Conservation (phyloP, 2,888 invertebrate genomes). For the Cynaeus angustus region DNA sequence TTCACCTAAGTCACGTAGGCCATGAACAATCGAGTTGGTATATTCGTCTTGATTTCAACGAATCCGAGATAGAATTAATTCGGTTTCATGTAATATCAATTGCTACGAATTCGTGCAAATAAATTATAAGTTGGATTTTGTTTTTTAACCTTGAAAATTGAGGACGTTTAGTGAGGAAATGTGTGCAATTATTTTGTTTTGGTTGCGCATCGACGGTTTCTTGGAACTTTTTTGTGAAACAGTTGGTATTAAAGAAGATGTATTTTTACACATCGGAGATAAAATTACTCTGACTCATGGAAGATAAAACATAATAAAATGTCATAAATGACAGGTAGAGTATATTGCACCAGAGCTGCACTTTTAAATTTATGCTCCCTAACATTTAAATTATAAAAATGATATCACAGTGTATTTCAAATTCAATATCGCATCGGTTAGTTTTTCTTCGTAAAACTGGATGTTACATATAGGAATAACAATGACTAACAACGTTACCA, state of each 20-base stretch:
- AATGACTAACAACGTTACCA: too few species aligned
- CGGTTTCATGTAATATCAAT: constrained; percentile 17
- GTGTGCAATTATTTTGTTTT: constrained; percentile 21
- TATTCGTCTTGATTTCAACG: constrained; percentile 24
- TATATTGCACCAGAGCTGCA: too few species aligned
- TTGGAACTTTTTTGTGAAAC: neutral
- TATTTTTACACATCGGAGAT: neutral
- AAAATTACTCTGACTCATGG: neutral
- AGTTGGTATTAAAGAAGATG: neutral
- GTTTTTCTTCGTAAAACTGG: too few species aligned
- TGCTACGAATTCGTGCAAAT: constrained; percentile 14
- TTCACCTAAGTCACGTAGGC: constrained; percentile 64
- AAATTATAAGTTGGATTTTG: constrained; percentile 32
- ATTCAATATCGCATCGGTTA: too few species aligned
- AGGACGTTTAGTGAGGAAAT: constrained; percentile 35
- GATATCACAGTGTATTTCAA: too few species aligned
- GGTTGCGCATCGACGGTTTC: constrained; percentile 6
- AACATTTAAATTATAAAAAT: too few species aligned
- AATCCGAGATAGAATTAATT: constrained; percentile 23
- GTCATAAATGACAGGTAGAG: too few species aligned
- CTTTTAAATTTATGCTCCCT: too few species aligned
- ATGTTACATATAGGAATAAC: too few species aligned
- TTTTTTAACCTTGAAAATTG: constrained; percentile 41
- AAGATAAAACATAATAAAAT: neutral
- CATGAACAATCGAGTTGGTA: constrained; percentile 52